A percentile compares a stretch with the other conserved stretches of the same genome.
Evolutionary conservation across 1,140 invertebrate genomes (phyloP).

Genomic region (Drosophila sturtevanti): DNA sequence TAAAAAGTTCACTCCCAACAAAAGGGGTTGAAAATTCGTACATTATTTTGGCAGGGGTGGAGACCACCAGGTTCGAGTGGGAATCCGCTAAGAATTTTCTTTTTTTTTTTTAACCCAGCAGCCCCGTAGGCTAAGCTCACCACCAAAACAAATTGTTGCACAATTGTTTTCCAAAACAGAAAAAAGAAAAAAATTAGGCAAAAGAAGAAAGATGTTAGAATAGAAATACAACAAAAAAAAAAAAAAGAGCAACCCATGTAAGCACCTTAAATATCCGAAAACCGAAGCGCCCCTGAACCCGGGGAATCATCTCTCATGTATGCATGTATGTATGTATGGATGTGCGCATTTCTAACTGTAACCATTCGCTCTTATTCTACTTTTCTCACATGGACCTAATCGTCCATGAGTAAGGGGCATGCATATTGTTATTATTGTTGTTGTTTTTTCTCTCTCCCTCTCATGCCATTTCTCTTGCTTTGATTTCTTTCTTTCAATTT

Average conservation of each 20-base stretch:
- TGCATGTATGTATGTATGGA: too few relatives aligned
- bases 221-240: constrained; percentile 10
- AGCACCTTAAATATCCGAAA: constrained; percentile 72
- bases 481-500: background rate
- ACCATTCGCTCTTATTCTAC: constrained; percentile 27
- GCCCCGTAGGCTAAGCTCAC: constrained; percentile 62
- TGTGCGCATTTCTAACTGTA: constrained; percentile 39
- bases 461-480: background rate
- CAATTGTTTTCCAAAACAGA: constrained; percentile 48
- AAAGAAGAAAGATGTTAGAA: constrained; percentile 22
- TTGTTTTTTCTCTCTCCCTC: constrained; percentile 7
- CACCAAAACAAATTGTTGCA: constrained; percentile 76
- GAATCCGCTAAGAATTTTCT: constrained; percentile 52
- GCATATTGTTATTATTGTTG: constrained; percentile 1
- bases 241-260: constrained; percentile 73
- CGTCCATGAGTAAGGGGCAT: constrained; percentile 46
- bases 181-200: constrained; percentile 3
- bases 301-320: background rate
- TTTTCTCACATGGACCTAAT: constrained; percentile 65
- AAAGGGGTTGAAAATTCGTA: constrained; percentile 61
- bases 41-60: background rate
- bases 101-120: constrained; percentile 50
- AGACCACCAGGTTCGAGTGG: constrained; percentile 48
- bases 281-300: constrained; percentile 44
- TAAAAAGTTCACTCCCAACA: constrained; percentile 46